Evolutionary conservation across 37 sponge, comb jelly and placozoan species (phyloP), one percentile per base, ranked within the genome.

Genomic region (Beroe forskalii): DNA sequence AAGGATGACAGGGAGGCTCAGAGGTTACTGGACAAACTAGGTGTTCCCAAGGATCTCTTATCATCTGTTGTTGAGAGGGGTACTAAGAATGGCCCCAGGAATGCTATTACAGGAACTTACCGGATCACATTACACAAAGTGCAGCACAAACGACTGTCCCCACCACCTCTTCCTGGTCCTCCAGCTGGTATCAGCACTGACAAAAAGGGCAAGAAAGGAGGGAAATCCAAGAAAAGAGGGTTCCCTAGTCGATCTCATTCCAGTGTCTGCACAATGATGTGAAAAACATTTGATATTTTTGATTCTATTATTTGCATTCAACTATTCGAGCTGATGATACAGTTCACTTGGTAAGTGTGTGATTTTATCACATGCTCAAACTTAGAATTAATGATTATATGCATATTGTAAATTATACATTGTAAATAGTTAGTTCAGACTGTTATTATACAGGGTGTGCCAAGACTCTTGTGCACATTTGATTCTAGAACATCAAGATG

Each of bases 31-130:
- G 17, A 38, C 4, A 27, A 80, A 1, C 42, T 80, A 42, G 86
- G 86, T 42, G 40, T 80, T 43, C 86, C 86, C 1, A 44, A 80
- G 4, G 86, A 80, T 4, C 40, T 80, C 4, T 30, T 44, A 23
- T 22, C 48, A 6, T 25, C 44, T 22, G 86, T 80, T 40, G 12
- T 80, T 23, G 86, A 80, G 86, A 41, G 86, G 55, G 86, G 30
- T 4, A n/a, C 86, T 44, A 80, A 44, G 55, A 80, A 80, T 25
- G 86, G 86, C 2, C 93, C 93, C 25, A 69, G 93, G 41, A 86
- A 37, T 28, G 41, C 91, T 19, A 83, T 64, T 12, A 92, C 91
- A 0, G 93, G 93, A 19, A 90, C 93, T 27, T 93, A 93, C 89
- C 38, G 93, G 36, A 93, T 93, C 24, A 35, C 92, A 2, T 89